Conservation (phyloP, 2,888 invertebrate genomes). For the Camponotus fellah region DNA sequence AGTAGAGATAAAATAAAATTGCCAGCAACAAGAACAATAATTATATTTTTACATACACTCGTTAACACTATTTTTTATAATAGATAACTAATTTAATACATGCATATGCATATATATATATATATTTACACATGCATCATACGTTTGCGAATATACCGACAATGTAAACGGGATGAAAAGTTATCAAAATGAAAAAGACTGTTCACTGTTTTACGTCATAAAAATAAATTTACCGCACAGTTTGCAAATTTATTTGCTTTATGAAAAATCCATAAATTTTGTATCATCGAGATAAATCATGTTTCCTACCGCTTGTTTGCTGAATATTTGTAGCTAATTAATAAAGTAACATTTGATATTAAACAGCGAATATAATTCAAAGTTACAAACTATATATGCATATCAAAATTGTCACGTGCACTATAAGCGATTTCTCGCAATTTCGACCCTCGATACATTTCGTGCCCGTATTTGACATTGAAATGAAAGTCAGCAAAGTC, state of each 20-base stretch:
- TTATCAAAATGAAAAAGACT: not conserved
- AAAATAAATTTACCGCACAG: constrained; percentile 11
- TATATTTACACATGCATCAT: not conserved
- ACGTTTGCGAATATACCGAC: not conserved
- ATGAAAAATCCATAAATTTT: not conserved
- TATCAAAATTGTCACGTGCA: constrained; percentile 10
- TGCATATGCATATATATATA: not conserved
- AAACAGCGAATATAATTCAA: constrained; percentile 16
- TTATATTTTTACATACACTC: not conserved
- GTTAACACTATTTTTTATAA: constrained; percentile 1
- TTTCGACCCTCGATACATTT: constrained; percentile 18
- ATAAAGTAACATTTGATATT: constrained; percentile 41
- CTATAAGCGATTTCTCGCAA: constrained; percentile 18
- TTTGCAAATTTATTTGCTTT: constrained; percentile 6
- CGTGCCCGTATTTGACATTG: not conserved
- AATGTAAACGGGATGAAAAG: not conserved
- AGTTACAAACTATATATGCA: constrained; percentile 8
- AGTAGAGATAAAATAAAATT: not conserved
- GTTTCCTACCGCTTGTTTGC: not conserved
- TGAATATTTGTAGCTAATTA: not conserved
- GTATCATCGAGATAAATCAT: not conserved
- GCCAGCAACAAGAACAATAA: not conserved
- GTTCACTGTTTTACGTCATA: not conserved
- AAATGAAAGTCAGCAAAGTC: constrained; percentile 30
- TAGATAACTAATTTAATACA: not conserved